A percentile compares a stretch with the other conserved stretches of the same genome.
Conservation (phyloP, 2,113 vertebrate genomes). For the Rana temporaria region DNA sequence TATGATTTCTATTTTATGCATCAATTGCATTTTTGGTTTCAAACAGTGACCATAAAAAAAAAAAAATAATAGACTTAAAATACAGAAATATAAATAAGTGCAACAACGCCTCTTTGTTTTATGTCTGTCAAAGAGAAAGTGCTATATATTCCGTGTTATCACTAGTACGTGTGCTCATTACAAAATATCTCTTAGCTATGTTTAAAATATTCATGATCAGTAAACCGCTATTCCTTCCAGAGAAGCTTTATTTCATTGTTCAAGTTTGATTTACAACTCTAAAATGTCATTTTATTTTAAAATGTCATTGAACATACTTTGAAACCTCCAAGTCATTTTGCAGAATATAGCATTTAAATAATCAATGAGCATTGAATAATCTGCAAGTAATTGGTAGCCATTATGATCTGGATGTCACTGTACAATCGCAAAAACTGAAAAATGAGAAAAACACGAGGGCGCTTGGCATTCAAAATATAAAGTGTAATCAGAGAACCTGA, state of each 20-base stretch:
- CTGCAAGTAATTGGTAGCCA: slow-evolving; percentile 52
- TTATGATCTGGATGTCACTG: slow-evolving; percentile 50
- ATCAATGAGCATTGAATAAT: slow-evolving; percentile 57
- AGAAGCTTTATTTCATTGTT: slow-evolving; percentile 42
- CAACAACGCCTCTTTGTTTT: background rate
- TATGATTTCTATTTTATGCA: background rate
- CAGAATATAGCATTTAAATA: slow-evolving; percentile 56
- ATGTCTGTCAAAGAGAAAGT: slow-evolving; percentile 18
- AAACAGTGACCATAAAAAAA: background rate
- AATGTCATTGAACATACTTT: slow-evolving; percentile 55
- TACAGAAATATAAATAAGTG: background rate
- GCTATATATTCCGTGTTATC: slow-evolving; percentile 16
- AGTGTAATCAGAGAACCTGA: slow-evolving; percentile 41
- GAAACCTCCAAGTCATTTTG: slow-evolving; percentile 50
- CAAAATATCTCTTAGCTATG: slow-evolving; percentile 53
- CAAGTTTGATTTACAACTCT: slow-evolving; percentile 52
- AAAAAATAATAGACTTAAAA: background rate
- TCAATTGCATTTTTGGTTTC: background rate
- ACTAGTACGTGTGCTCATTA: slow-evolving; percentile 38
- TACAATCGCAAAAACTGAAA: slow-evolving; percentile 23
- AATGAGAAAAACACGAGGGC: slow-evolving; percentile 45
- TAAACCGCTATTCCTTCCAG: slow-evolving; percentile 50
- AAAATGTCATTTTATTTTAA: slow-evolving; percentile 57
- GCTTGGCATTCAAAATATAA: slow-evolving; percentile 41
- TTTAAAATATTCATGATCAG: slow-evolving; percentile 55